Evolutionary conservation across 2,797 vertebrate genomes (phyloP).

Genomic region (Euthynnus affinis): DNA sequence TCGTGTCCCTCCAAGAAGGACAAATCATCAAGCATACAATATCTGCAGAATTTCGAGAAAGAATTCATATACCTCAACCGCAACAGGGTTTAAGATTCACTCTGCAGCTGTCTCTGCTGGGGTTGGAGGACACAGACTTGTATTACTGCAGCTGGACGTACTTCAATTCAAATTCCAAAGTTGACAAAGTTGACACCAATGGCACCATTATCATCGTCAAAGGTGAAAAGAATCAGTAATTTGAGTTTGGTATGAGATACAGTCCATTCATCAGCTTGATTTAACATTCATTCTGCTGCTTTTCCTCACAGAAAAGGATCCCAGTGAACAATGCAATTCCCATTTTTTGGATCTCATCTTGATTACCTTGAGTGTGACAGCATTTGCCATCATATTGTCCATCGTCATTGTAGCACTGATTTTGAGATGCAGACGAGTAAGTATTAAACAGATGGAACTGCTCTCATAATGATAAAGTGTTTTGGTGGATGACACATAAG

Average conservation of each 20-base stretch:
- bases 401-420: slow-evolving; percentile 21
- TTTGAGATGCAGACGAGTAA: slow-evolving; percentile 56
- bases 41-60: fast-evolving
- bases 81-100: slow-evolving; percentile 33
- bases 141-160: slow-evolving; percentile 75
- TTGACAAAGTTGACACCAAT: too few species aligned
- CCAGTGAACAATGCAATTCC: slow-evolving; percentile 33
- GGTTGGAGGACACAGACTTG: slow-evolving; percentile 66
- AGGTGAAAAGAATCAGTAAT: slow-evolving; percentile 53
- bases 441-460: slow-evolving; percentile 3
- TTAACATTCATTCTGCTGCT: not conserved
- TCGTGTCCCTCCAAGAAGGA: not conserved
- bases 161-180: fast-evolving
- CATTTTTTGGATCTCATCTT: not conserved
- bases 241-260: not conserved
- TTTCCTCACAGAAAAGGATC: slow-evolving; percentile 46
- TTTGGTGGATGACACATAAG: not conserved
- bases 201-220: slow-evolving; percentile 72
- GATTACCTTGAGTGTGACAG: slow-evolving; percentile 23
- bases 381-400: not conserved
- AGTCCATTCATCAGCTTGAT: not conserved
- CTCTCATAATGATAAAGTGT: not conserved
- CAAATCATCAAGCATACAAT: fast-evolving
- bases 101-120: slow-evolving; percentile 63
- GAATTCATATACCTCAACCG: slow-evolving; percentile 25